Evolutionary conservation across 2,888 invertebrate genomes (phyloP).

Genomic region (Zaprionus obscuricornis): DNA sequence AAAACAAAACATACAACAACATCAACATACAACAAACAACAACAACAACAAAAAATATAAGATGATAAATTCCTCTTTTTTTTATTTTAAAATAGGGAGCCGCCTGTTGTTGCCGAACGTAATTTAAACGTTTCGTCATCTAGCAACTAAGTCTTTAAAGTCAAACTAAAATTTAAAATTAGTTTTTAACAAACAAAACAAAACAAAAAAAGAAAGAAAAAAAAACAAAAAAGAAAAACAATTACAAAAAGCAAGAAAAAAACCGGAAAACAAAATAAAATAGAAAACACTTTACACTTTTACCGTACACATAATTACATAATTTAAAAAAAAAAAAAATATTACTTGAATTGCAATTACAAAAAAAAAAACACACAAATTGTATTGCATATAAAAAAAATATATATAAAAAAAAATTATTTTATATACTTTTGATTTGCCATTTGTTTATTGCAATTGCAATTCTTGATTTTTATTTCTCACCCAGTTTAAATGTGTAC

Average conservation of each 20-base stretch:
- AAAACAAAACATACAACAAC: too few species aligned
- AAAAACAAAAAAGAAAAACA: too few species aligned
- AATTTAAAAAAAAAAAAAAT: constrained; percentile 34
- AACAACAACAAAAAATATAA: not conserved
- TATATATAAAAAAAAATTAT: constrained; percentile 31
- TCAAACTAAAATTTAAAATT: constrained; percentile 72
- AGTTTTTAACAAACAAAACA: constrained; percentile 43
- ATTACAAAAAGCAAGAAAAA: too few species aligned
- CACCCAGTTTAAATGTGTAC: constrained; percentile 64
- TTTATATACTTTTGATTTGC: constrained; percentile 49
- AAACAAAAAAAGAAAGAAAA: constrained; percentile 14
- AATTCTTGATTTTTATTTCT: too few species aligned
- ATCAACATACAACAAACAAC: too few species aligned
- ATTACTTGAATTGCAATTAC: constrained; percentile 35
- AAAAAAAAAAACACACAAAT: too few species aligned
- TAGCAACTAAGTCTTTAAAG: constrained; percentile 69
- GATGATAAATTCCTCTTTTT: constrained; percentile 24
- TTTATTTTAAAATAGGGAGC: constrained; percentile 25
- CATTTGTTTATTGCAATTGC: constrained; percentile 37
- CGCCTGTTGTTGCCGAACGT: constrained; percentile 25
- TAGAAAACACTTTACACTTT: constrained; percentile 20
- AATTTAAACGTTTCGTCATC: constrained; percentile 30
- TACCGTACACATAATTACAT: constrained; percentile 10
- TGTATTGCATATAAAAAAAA: constrained; percentile 27
- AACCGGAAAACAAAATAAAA: too few species aligned